These are phyloP conservation scores for Acrobeloides nanus DNA, from an alignment of 2,888 invertebrate genomes.

Conservation along the genomic window DNA sequence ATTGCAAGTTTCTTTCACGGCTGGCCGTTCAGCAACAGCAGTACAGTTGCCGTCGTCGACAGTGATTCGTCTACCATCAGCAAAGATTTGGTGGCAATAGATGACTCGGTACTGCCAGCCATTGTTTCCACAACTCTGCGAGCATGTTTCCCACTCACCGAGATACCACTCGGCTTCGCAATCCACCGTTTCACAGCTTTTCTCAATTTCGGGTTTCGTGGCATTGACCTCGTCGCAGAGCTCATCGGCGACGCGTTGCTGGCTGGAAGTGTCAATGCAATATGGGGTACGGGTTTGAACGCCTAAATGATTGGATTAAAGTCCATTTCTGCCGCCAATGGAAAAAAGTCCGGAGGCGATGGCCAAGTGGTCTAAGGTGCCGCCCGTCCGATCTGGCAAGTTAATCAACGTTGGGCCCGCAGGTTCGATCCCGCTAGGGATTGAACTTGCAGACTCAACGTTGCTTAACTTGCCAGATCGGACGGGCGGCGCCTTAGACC, in stretches of 20 bases:
- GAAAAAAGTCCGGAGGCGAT: too few relatives aligned
- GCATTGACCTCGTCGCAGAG: conserved; percentile 68
- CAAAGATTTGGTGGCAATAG: conserved; percentile 68
- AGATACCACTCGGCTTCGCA: conserved; percentile 64
- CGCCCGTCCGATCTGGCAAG: too few relatives aligned
- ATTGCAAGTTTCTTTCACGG: conserved; percentile 64
- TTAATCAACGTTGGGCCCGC: too few relatives aligned
- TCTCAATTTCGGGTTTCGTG: conserved; percentile 72
- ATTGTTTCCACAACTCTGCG: conserved; percentile 73
- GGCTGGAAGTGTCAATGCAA: conserved; percentile 70
- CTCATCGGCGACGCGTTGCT: conserved; percentile 67
- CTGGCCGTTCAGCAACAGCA: conserved; percentile 54
- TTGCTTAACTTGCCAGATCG: too few relatives aligned
- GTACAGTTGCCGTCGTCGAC: conserved; percentile 72
- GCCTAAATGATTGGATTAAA: conserved; percentile 58
- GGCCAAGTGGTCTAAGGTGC: too few relatives aligned
- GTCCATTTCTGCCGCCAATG: too few relatives aligned
- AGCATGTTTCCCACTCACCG: conserved; percentile 74
- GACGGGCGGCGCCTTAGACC: too few relatives aligned
- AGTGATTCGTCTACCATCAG: conserved; percentile 66
- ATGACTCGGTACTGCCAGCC: conserved; percentile 59
- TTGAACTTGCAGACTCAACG: too few relatives aligned
- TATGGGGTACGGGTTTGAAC: conserved; percentile 70
- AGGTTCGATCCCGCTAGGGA: too few relatives aligned
- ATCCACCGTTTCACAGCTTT: conserved; percentile 46